A percentile compares a stretch with the other conserved stretches of the same genome.
Evolutionary conservation across 2,113 vertebrate genomes (phyloP).

Genomic region (Odocoileus hemionus): DNA sequence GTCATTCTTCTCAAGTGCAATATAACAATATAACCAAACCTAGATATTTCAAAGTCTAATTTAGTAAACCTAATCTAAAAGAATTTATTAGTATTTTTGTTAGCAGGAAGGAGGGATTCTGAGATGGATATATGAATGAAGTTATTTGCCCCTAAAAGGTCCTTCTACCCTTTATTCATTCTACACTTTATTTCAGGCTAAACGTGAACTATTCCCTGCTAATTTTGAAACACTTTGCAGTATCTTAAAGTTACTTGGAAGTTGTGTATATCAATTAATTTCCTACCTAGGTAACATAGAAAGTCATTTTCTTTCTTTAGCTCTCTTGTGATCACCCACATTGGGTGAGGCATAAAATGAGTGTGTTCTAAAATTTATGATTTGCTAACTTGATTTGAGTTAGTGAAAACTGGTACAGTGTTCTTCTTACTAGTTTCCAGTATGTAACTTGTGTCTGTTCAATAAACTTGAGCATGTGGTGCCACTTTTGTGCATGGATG

Average conservation of each 20-base stretch:
- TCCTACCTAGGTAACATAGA: background rate
- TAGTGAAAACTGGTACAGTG: constrained; percentile 36
- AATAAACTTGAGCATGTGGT: constrained; percentile 54
- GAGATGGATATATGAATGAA: background rate
- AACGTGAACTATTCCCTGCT: background rate
- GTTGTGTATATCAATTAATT: constrained; percentile 14
- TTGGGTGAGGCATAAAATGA: constrained; percentile 73
- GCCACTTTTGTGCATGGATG: constrained; percentile 29
- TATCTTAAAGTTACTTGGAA: constrained; percentile 22
- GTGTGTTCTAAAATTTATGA: constrained; percentile 54
- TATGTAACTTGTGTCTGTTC: constrained; percentile 24
- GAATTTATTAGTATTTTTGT: constrained; percentile 13
- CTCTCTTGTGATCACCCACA: constrained; percentile 73
- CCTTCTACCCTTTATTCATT: constrained; percentile 40
- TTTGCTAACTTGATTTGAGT: constrained; percentile 60
- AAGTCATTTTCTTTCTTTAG: constrained; percentile 51
- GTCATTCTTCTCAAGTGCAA: constrained; percentile 59
- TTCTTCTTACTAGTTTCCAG: constrained; percentile 28
- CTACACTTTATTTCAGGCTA: constrained; percentile 15
- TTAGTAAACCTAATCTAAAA: background rate
- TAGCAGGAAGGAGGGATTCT: background rate
- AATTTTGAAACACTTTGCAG: constrained; percentile 34
- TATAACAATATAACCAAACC: constrained; percentile 33
- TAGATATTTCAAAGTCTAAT: constrained; percentile 19
- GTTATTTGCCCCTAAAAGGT: background rate